These are phyloP conservation scores for Phengaris alcon DNA, from an alignment of 2,888 invertebrate species.

Conservation along the genomic window DNA sequence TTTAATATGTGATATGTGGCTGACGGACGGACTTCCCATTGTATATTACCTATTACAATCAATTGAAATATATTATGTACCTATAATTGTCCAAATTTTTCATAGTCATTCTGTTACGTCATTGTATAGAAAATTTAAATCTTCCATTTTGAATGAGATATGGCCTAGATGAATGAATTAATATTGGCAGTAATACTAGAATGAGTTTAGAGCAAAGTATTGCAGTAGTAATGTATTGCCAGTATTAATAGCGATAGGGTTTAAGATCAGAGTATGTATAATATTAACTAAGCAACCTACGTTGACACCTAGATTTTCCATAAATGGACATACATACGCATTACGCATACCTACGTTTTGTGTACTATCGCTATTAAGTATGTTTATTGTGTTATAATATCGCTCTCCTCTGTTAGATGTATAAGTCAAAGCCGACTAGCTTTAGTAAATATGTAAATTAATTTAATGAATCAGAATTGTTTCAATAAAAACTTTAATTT, in stretches of 20 bases:
- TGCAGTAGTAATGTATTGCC: constrained; percentile 22
- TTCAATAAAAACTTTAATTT: constrained; percentile 78
- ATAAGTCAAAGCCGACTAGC: constrained; percentile 67
- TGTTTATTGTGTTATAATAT: constrained; percentile 62
- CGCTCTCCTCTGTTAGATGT: constrained; percentile 66
- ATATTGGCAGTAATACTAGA: constrained; percentile 4
- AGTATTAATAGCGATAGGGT: constrained; percentile 21
- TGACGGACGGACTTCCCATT: constrained; percentile 64
- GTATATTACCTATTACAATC: constrained; percentile 37
- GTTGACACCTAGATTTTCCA: constrained; percentile 65
- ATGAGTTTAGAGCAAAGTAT: neutral
- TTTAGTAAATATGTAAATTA: constrained; percentile 63
- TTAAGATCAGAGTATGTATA: constrained; percentile 41
- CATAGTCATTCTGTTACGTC: constrained; percentile 35
- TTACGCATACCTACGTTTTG: neutral
- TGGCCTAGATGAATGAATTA: constrained; percentile 25
- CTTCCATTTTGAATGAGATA: constrained; percentile 45
- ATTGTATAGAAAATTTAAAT: constrained; percentile 51
- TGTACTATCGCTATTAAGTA: constrained; percentile 20
- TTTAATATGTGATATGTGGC: constrained; percentile 78
- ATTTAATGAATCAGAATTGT: constrained; percentile 73
- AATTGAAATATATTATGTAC: constrained; percentile 25
- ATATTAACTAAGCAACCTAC: constrained; percentile 62
- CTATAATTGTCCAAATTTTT: too few species aligned
- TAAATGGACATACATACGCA: constrained; percentile 40